Base-by-base conservation (phyloP, 2,888 invertebrate species). In the Drosophila seclusa region DNA sequence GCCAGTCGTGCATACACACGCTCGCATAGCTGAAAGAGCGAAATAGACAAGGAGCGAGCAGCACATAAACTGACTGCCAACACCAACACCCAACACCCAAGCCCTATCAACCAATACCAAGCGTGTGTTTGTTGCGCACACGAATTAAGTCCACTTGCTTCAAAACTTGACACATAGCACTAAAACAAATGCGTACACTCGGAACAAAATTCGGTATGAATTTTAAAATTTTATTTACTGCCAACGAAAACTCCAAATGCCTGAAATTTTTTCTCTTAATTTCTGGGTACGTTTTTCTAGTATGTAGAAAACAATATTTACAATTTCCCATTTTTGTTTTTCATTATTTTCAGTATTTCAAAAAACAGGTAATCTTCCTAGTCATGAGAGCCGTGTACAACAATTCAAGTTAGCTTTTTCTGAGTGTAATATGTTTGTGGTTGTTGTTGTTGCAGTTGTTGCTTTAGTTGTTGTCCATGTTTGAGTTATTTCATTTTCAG, bases 71-170 rank as follows among this genome's bases (percentile, higher is more conserved):
- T 32, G 48, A 13, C 10, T 24, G 27, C 31, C 52, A 40, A 52
- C 29, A 49, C 18, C 18, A 18, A 27, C 27, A 60, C 5, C 16
- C 38, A 59, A 49, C 62, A 42, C 4, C 11, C 49, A 18, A 8
- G 8, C 18, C 38, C n/a, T 3, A 1, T 6, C 24, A 24, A 16
- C 42, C 49, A 13, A 62, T 48, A 54, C 40, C 45, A 6, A 54
- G 29, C 11, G 27, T 13, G 27, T 29, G 34, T 63, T 53, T 40
- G 64, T 72, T 69, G 65, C 70, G 66, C 68, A 73, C 78, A 76
- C 74, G 90, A 87, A 90, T 90, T 87, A 90, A 87, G 90, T 82
- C 67, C 85, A 73, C 77, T 82, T 77, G 80, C 77, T 73, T 78
- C 72, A 77, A 82, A 80, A 77, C 72, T 87, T 77, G 67, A 71